Conservation (phyloP, 2,888 invertebrate species). For the Caenorhabditis drosophilae region DNA sequence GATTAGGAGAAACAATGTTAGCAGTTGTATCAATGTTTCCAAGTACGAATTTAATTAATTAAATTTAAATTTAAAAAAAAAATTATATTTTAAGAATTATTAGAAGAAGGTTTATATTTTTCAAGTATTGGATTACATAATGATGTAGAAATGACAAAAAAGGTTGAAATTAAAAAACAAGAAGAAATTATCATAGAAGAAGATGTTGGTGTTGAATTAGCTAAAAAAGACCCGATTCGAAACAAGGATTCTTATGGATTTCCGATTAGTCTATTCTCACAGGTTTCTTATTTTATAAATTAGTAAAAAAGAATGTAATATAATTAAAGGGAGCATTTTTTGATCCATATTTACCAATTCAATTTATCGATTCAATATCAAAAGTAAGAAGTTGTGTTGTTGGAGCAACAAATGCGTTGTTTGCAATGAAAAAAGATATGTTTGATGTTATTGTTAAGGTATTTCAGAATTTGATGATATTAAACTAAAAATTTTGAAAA, state of each 20-base stretch:
- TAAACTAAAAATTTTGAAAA: not conserved
- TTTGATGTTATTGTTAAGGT: conserved; percentile 90
- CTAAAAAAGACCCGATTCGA: conserved; percentile 39
- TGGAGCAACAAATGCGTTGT: conserved; percentile 97
- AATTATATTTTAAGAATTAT: conserved; percentile 42
- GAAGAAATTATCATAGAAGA: conserved; percentile 30
- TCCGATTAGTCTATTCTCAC: conserved; percentile 84
- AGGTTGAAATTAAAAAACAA: conserved; percentile 2
- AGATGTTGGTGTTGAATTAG: conserved; percentile 14
- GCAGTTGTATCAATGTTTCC: conserved; percentile 89
- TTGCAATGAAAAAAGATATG: conserved; percentile 89
- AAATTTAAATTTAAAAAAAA: conserved; percentile 1
- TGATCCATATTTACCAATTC: conserved; percentile 91
- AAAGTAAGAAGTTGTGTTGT: conserved; percentile 30
- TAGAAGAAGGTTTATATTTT: conserved; percentile 63
- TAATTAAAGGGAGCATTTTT: conserved; percentile 82
- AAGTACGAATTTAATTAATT: conserved; percentile 69
- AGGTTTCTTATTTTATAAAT: conserved; percentile 71
- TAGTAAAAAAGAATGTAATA: not conserved
- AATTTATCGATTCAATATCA: conserved; percentile 88
- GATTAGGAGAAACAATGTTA: conserved; percentile 80
- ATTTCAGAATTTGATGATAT: conserved; percentile 47
- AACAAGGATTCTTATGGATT: conserved; percentile 80
- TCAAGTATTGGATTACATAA: conserved; percentile 16
- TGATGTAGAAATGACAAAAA: conserved; percentile 3